Base-by-base conservation (phyloP, 2,113 vertebrate species). In the Brachypodius melanocephalos region DNA sequence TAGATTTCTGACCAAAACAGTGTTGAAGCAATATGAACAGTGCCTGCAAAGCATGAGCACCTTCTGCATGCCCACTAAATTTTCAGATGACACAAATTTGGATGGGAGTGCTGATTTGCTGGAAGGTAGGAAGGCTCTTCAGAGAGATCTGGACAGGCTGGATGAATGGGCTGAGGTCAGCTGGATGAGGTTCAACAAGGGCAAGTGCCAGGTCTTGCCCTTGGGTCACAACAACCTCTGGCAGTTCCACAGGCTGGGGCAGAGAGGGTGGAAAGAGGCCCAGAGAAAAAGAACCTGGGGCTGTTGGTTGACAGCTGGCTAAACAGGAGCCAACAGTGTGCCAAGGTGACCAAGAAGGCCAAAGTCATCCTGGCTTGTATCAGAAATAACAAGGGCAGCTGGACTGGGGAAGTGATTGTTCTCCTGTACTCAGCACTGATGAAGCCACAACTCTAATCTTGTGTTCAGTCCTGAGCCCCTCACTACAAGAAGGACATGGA, bases 191-290 rank as follows among this genome's bases (percentile, higher is more conserved):
- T 34, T 43, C 26, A 49, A 32, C 12, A 57, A 42, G 9, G 5
- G 5, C 1, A 43, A 28, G 22, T 12, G 14, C 4, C 0, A 0
- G 6, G 21, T 65, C 34, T 43, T 49, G 4, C 14, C 2, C 25
- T 32, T 32, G 15, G 8, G 49, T 22, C 14, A 7, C 67, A 65
- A 43, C 6, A 48, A 6, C 25, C 20, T 10, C 34, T 26, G 26
- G 49, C 31, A 57, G 26, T 0, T 5, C 9, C 13, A 26, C 26
- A 80, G 4, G 4, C 26, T 43, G 26, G 21, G 8, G 6, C 1
- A 49, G 26, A 43, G 8, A 28, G 31, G 6, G 2, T 57, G 20
- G 14, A 26, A 72, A 42, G 31, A 32, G 12, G 3, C 17, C 34
- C 42, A 72, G 31, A 8, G 25, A 42, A 32, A 72, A 72, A 43